Conservation (phyloP, 2,113 vertebrate species). For the Paracanthobrama guichenoti region DNA sequence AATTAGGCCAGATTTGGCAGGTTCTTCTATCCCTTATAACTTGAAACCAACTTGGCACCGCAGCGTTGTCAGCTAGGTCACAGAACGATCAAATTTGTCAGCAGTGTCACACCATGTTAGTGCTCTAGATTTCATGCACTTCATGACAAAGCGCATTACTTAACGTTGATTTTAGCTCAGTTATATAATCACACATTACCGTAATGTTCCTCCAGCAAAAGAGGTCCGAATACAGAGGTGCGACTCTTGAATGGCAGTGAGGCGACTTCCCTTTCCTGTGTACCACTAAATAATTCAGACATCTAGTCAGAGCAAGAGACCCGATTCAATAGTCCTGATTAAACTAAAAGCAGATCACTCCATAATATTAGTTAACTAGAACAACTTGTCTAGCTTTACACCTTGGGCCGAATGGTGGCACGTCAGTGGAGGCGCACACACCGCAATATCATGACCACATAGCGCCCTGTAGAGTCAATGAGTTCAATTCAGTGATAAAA, state of each 20-base stretch:
- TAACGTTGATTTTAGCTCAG: constrained; percentile 7
- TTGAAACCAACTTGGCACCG: constrained; percentile 17
- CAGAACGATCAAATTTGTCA: not conserved
- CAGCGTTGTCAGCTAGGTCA: constrained; percentile 4
- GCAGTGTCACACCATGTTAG: not conserved
- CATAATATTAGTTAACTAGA: constrained; percentile 22
- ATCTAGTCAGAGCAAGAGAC: not conserved
- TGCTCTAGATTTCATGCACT: not conserved
- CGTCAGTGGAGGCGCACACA: not conserved
- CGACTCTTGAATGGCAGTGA: constrained; percentile 20
- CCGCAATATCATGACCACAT: not conserved
- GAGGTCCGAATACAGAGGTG: not conserved
- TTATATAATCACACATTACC: constrained; percentile 17
- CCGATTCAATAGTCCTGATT: constrained; percentile 28
- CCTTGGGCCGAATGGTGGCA: not conserved
- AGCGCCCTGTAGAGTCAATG: not conserved
- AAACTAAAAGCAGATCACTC: constrained; percentile 29
- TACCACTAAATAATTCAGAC: constrained; percentile 21
- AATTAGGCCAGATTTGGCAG: constrained; percentile 33
- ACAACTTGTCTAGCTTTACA: constrained; percentile 24
- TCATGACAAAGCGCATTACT: constrained; percentile 1
- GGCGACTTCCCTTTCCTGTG: constrained; percentile 34
- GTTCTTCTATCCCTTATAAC: constrained; percentile 23
- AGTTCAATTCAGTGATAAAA: not conserved
- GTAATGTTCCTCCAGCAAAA: not conserved